Percentiles rank a stretch among this genome's conserved stretches.
Conservation (phyloP, 2,797 vertebrate genomes). For the Etheostoma perlongum region DNA sequence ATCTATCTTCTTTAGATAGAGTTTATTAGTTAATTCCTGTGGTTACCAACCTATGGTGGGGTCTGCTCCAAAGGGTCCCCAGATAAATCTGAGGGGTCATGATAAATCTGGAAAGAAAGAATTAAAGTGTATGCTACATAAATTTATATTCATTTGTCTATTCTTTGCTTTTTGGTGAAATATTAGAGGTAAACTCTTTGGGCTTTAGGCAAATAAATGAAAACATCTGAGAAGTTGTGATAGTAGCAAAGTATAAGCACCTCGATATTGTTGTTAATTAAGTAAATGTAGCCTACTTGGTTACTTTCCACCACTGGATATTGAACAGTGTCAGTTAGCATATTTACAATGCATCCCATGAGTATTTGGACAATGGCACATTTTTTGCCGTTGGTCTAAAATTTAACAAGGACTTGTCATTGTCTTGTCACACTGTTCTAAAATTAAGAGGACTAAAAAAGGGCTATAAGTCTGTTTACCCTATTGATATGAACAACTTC, state of each 20-base stretch:
- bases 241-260: no score
- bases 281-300: not conserved
- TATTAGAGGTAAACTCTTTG: not conserved
- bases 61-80: no score
- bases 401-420: not conserved
- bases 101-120: no score
- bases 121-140: no score
- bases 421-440: not conserved
- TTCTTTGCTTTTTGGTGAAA: no score
- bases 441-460: not conserved
- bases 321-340: not conserved
- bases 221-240: not conserved
- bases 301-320: conserved; percentile 1
- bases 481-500: not conserved
- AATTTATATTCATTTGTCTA: no score
- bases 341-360: not conserved
- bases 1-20: no score
- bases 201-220: not conserved
- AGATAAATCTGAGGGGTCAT: no score
- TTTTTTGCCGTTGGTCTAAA: not conserved
- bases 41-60: no score
- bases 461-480: not conserved
- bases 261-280: not conserved
- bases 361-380: not conserved
- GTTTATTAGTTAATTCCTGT: not conserved